phyloP scores from a whole-genome alignment of 2,113 vertebrate species.

The Ceyx melanurus region DNA sequence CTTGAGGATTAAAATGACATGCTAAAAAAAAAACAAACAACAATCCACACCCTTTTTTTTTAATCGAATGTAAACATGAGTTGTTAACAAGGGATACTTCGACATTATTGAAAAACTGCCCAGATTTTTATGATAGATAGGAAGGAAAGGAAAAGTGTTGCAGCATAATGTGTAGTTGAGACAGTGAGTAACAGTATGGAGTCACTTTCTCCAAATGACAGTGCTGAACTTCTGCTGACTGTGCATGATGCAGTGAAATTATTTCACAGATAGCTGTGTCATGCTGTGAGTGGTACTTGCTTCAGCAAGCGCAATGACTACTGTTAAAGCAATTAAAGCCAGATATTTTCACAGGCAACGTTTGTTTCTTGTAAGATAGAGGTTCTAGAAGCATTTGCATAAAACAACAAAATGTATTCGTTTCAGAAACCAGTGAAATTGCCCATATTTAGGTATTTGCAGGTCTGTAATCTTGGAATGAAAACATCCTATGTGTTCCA shows the following conservation, averaged over 20 bases:
- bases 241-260: background rate
- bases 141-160: background rate
- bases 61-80: background rate
- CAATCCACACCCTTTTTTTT: background rate
- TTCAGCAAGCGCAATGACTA: background rate
- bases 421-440: background rate
- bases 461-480: background rate
- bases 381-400: background rate
- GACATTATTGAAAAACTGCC: background rate
- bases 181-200: background rate
- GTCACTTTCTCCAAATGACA: background rate
- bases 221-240: conserved; percentile 7
- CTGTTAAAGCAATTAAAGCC: background rate
- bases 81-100: background rate
- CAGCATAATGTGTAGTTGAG: background rate
- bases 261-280: conserved; percentile 12
- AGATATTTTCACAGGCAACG: background rate
- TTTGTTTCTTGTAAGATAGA: background rate
- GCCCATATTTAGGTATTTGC: background rate
- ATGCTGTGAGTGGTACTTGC: background rate
- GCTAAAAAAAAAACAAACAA: background rate
- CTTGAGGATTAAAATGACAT: background rate
- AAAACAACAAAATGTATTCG: accelerated
- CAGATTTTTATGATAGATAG: background rate
- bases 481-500: background rate